These are phyloP conservation scores for Aleiodes alternator DNA, from an alignment of 2,888 invertebrate species.

Conservation along the genomic window DNA sequence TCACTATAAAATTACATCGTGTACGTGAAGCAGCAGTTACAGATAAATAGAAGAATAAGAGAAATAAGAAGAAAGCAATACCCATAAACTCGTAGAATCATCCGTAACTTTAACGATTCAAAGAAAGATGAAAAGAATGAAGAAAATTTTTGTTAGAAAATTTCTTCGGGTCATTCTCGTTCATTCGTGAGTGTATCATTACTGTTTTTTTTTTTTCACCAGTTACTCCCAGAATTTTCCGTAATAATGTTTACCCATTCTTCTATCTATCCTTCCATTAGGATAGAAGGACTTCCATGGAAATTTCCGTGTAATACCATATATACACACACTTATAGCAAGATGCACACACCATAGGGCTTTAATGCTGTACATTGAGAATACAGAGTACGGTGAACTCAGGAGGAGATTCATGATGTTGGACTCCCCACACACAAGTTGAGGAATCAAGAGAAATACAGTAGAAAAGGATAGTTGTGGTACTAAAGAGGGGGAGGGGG, in stretches of 20 bases:
- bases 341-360: background rate
- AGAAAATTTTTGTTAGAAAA: background rate
- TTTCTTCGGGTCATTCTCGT: slow-evolving; percentile 30
- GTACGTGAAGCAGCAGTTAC: too few relatives aligned
- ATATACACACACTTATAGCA: slow-evolving; percentile 21
- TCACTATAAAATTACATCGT: background rate
- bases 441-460: slow-evolving; percentile 4
- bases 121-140: background rate
- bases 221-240: slow-evolving; percentile 11
- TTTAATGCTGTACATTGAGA: slow-evolving; percentile 12
- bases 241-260: slow-evolving; percentile 30
- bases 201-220: background rate
- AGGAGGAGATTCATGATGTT: slow-evolving; percentile 12
- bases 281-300: background rate
- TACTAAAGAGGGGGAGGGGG: too few relatives aligned
- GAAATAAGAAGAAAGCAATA: background rate
- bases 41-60: too few relatives aligned
- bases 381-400: slow-evolving; percentile 29
- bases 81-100: background rate
- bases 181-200: slow-evolving; percentile 17
- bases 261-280: background rate
- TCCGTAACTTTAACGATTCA: background rate
- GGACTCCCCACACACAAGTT: too few relatives aligned
- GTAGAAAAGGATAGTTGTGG: slow-evolving; percentile 20
- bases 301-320: slow-evolving; percentile 32